Evolutionary conservation across 1,140 invertebrate species (phyloP).

Genomic region (Episyrphus balteatus): DNA sequence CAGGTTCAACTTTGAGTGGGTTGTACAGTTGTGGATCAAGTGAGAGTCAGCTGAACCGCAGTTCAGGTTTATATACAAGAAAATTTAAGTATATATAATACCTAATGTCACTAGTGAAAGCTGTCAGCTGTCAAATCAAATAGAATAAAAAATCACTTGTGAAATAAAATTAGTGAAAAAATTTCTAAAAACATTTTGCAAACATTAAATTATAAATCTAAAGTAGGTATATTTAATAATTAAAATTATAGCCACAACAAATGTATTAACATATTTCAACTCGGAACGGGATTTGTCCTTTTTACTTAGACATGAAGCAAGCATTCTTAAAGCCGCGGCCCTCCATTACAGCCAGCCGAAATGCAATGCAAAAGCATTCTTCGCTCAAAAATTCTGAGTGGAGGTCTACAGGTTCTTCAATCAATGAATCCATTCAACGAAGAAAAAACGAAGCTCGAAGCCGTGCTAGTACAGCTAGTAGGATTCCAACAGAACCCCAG

Average conservation of each 20-base stretch:
- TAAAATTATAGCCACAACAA: constrained; percentile 6
- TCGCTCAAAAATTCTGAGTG: constrained; percentile 61
- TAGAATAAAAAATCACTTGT: no score
- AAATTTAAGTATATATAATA: no score
- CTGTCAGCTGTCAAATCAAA: no score
- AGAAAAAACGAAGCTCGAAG: constrained; percentile 82
- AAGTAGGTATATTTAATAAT: background rate
- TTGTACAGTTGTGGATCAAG: no score
- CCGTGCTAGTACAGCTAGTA: constrained; percentile 71
- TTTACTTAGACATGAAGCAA: constrained; percentile 67
- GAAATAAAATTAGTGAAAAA: no score
- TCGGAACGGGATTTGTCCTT: constrained; percentile 64
- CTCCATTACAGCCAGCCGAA: constrained; percentile 59
- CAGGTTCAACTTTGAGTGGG: no score
- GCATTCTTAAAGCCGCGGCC: constrained; percentile 59
- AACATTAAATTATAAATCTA: background rate
- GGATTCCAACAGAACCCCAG: constrained; percentile 61
- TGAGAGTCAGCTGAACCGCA: no score
- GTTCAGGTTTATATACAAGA: no score
- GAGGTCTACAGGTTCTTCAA: constrained; percentile 70
- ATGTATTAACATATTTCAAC: constrained; percentile 41
- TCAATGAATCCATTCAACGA: constrained; percentile 85
- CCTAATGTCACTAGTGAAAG: no score
- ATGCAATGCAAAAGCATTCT: constrained; percentile 57
- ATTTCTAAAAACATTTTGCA: no score